Conservation (phyloP, 2,113 vertebrate species). For the Lucifuga dentata region DNA sequence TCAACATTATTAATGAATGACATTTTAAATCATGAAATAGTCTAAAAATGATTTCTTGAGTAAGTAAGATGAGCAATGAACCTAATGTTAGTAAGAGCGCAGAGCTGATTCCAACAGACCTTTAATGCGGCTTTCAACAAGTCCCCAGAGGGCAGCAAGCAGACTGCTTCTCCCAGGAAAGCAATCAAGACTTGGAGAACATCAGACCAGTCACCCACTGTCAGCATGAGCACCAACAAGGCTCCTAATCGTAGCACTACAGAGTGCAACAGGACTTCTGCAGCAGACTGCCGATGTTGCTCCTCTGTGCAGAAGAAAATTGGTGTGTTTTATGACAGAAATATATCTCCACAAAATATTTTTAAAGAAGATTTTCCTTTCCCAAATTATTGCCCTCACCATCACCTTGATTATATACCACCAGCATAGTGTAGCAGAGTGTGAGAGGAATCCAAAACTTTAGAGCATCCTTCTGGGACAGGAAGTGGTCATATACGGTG, state of each 20-base stretch:
- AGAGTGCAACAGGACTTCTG: conserved; percentile 68
- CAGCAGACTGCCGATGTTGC: conserved; percentile 61
- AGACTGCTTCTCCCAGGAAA: conserved; percentile 86
- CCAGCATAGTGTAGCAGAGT: conserved; percentile 89
- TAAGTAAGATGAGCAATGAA: neutral
- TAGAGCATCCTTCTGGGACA: conserved; percentile 84
- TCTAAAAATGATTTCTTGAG: neutral
- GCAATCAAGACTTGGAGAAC: conserved; percentile 83
- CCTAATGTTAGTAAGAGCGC: too few relatives aligned
- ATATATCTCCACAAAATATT: conserved; percentile 38
- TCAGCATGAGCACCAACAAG: conserved; percentile 88
- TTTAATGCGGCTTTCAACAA: conserved; percentile 77
- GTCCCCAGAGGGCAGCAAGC: conserved; percentile 72
- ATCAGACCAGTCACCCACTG: conserved; percentile 86
- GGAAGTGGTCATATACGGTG: conserved; percentile 88
- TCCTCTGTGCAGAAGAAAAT: conserved; percentile 79
- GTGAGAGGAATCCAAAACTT: conserved; percentile 91
- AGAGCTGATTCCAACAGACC: conserved; percentile 30
- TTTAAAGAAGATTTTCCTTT: neutral
- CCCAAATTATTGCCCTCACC: neutral
- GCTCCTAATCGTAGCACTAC: conserved; percentile 86
- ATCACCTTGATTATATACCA: conserved; percentile 89
- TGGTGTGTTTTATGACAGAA: too few relatives aligned
- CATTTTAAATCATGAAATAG: neutral
- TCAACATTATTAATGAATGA: neutral